A percentile compares a stretch with the other conserved stretches of the same genome.
These are phyloP conservation scores for Tretioscincus oriximinensis DNA, from an alignment of 2,113 vertebrate genomes.

Conservation along the genomic window DNA sequence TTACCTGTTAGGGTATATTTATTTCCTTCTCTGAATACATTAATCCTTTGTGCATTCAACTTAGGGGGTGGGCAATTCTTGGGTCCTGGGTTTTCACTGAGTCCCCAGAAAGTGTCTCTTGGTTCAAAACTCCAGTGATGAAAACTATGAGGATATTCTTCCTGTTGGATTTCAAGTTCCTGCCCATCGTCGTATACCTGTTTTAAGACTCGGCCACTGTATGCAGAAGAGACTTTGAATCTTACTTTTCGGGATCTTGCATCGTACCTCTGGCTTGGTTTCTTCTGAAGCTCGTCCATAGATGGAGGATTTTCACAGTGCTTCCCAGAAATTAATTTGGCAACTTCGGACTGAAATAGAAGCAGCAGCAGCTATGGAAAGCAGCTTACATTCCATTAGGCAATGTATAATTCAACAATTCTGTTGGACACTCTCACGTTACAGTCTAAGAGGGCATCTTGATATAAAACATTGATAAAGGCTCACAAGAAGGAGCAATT, in stretches of 20 bases:
- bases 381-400: slow-evolving; percentile 48
- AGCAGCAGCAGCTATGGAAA: slow-evolving; percentile 19
- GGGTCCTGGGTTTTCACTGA: slow-evolving; percentile 61
- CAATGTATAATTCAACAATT: slow-evolving; percentile 72
- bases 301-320: not conserved
- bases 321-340: slow-evolving; percentile 24
- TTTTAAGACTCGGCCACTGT: slow-evolving; percentile 91
- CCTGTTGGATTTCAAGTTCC: slow-evolving; percentile 87
- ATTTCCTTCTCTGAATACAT: slow-evolving; percentile 81
- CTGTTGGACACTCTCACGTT: slow-evolving; percentile 66
- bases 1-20: slow-evolving; percentile 62
- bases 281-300: slow-evolving; percentile 86
- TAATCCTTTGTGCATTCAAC: slow-evolving; percentile 88
- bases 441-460: slow-evolving; percentile 71
- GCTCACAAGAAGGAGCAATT: slow-evolving; percentile 53
- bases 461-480: slow-evolving; percentile 75
- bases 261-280: slow-evolving; percentile 72
- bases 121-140: slow-evolving; percentile 82
- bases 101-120: slow-evolving; percentile 70
- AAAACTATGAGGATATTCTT: slow-evolving; percentile 86
- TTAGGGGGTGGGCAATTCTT: slow-evolving; percentile 71
- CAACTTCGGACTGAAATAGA: slow-evolving; percentile 1
- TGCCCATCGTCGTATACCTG: slow-evolving; percentile 95
- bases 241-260: slow-evolving; percentile 88
- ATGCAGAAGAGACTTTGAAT: slow-evolving; percentile 92